Conservation (phyloP, 2,113 vertebrate genomes). For the Syngnathus floridae region DNA sequence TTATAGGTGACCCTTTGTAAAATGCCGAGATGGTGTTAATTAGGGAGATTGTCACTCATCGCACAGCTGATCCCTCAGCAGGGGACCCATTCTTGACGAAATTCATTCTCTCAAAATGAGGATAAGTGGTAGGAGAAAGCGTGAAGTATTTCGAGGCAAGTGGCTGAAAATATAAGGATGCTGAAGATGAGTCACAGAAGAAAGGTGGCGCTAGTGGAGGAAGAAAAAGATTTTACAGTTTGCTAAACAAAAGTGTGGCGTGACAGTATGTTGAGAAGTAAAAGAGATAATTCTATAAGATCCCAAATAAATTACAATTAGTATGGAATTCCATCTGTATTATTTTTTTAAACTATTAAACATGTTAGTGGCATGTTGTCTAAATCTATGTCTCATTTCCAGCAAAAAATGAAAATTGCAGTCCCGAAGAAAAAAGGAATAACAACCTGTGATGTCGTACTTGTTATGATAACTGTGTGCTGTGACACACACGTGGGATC, state of each 20-base stretch:
- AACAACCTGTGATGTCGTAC: too few species aligned
- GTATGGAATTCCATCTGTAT: too few species aligned
- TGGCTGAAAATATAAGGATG: constrained; percentile 17
- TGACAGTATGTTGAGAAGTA: neutral
- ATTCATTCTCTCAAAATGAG: constrained; percentile 9
- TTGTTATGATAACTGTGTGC: too few species aligned
- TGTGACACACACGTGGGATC: too few species aligned
- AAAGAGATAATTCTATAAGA: neutral
- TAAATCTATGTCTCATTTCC: neutral
- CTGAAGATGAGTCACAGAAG: constrained; percentile 33
- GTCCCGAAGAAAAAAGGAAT: too few species aligned
- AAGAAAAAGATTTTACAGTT: neutral
- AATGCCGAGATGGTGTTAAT: constrained; percentile 63
- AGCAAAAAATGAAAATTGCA: neutral
- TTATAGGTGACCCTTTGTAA: constrained; percentile 59
- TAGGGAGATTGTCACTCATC: constrained; percentile 51
- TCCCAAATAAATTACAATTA: neutral
- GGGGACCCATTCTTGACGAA: constrained; percentile 22
- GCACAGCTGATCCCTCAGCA: constrained; percentile 57
- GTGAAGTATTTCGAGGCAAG: constrained; percentile 17
- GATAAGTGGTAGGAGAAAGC: constrained; percentile 13
- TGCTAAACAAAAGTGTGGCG: too few species aligned
- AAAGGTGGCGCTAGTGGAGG: constrained; percentile 11
- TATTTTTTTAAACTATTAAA: too few species aligned
- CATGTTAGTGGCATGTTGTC: too few species aligned